phyloP scores from a whole-genome alignment of 1,140 invertebrate species.

The Mycetomoellerius zeteki region DNA sequence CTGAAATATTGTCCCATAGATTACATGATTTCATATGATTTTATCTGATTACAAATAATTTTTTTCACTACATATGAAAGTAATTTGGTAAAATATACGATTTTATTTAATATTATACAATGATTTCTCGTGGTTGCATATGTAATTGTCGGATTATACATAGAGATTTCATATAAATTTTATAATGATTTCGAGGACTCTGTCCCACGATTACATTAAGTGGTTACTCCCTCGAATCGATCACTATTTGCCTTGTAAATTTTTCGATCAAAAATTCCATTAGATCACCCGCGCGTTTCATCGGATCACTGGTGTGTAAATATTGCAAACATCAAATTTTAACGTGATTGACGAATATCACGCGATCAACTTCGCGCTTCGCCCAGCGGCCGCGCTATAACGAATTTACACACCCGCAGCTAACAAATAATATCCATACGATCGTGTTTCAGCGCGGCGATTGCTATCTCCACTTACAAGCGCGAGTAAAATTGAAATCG shows the following conservation, averaged over 20 bases:
- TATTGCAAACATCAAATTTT: neutral
- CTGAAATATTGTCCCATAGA: too few species aligned
- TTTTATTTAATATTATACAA: too few species aligned
- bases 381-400: neutral
- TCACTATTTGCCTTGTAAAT: neutral
- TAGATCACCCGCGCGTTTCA: neutral
- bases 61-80: too few species aligned
- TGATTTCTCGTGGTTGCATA: too few species aligned
- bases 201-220: too few species aligned
- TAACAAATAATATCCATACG: neutral
- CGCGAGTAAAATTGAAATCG: neutral
- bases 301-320: neutral
- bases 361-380: neutral
- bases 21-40: too few species aligned
- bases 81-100: too few species aligned
- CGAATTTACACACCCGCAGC: neutral
- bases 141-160: too few species aligned
- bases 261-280: neutral
- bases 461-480: neutral
- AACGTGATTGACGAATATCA: neutral
- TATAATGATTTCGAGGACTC: too few species aligned
- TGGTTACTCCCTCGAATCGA: too few species aligned
- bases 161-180: too few species aligned
- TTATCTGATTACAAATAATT: too few species aligned
- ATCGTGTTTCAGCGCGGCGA: neutral